phyloP scores from a whole-genome alignment of 1,140 invertebrate genomes.

The Trachymyrmex septentrionalis region DNA sequence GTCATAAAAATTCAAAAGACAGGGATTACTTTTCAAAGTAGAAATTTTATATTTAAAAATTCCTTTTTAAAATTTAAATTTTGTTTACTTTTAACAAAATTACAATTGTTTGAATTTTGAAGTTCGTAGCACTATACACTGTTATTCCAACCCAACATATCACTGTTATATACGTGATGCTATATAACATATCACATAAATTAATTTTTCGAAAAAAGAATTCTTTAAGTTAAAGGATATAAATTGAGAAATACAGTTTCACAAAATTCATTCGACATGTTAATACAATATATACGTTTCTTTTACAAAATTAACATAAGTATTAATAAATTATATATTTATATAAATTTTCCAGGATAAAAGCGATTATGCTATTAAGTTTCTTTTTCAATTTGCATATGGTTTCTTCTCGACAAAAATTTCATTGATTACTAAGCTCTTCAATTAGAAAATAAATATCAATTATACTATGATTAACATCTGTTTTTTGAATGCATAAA shows the following conservation, averaged over 20 bases:
- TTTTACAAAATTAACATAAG: background rate
- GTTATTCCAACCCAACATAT: no score
- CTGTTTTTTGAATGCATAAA: background rate
- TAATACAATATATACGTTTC: background rate
- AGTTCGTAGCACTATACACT: no score
- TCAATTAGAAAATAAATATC: constrained; percentile 26
- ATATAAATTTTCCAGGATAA: background rate
- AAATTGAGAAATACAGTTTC: background rate
- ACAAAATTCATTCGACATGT: background rate
- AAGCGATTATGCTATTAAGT: background rate
- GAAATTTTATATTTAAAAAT: no score
- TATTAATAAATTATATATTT: background rate
- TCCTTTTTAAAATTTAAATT: no score
- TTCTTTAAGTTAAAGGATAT: no score
- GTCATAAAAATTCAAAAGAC: no score
- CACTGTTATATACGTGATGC: background rate
- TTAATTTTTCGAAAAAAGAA: background rate
- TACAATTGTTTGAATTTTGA: no score
- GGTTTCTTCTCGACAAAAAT: background rate
- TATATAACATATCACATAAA: background rate
- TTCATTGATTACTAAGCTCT: constrained; percentile 3
- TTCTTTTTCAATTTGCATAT: background rate
- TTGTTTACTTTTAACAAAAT: no score
- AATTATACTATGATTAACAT: background rate
- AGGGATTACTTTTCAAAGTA: no score